Conservation (phyloP, 2,797 vertebrate species). For the Erithacus rubecula region DNA sequence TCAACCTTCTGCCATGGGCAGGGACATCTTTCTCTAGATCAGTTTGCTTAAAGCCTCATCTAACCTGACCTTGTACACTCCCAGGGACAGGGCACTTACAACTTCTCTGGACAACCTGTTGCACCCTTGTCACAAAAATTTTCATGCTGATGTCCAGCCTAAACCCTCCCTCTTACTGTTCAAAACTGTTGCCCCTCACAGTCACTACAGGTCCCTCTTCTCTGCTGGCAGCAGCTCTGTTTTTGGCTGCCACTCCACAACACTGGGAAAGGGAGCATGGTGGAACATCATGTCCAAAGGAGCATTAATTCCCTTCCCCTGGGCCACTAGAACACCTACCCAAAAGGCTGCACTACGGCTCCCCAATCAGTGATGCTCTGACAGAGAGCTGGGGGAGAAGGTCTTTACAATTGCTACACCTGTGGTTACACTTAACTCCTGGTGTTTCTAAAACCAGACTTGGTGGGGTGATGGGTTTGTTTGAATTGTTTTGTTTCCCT, state of each 20-base stretch:
- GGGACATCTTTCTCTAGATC: background rate
- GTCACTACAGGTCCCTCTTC: background rate
- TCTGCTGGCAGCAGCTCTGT: background rate
- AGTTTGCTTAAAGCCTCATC: background rate
- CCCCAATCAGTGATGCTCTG: background rate
- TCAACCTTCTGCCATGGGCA: background rate
- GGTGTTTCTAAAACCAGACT: background rate
- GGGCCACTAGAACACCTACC: fast-evolving
- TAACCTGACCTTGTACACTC: background rate
- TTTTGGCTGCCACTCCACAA: background rate
- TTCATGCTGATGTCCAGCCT: background rate
- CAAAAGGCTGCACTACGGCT: fast-evolving
- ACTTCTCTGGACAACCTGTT: background rate
- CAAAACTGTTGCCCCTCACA: background rate
- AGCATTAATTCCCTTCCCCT: background rate
- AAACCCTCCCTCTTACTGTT: background rate
- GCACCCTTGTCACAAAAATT: background rate
- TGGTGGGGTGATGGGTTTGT: background rate
- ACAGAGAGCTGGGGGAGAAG: fast-evolving
- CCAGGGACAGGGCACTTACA: background rate
- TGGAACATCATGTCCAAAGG: background rate
- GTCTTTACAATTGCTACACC: background rate
- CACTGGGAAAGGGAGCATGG: background rate
- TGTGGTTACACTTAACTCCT: background rate
- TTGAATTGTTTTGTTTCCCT: background rate